These are phyloP conservation scores for Anaspis maculata DNA, from an alignment of 2,888 invertebrate genomes.

Conservation along the genomic window DNA sequence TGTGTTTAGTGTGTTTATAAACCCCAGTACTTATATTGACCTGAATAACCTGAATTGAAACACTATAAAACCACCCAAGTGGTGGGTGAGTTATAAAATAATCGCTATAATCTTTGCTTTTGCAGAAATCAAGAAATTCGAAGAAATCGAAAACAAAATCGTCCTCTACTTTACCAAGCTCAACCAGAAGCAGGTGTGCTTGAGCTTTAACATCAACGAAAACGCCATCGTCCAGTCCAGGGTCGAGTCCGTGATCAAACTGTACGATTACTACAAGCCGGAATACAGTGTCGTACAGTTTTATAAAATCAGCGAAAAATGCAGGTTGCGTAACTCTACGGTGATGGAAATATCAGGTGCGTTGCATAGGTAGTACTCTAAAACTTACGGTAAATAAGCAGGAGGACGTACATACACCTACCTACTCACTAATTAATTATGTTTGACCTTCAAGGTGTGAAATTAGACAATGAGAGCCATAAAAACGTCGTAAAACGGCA, in stretches of 20 bases:
- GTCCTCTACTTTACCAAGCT: constrained; percentile 48
- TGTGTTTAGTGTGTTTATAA: too few species aligned
- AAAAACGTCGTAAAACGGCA: too few species aligned
- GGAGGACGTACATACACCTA: too few species aligned
- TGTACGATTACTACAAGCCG: constrained; percentile 60
- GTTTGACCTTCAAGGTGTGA: too few species aligned
- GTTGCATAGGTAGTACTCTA: not conserved
- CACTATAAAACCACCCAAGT: too few species aligned
- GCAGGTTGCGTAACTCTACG: constrained; percentile 12
- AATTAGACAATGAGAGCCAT: too few species aligned
- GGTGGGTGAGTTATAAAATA: not conserved
- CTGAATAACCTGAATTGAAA: too few species aligned
- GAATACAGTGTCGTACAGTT: constrained; percentile 34
- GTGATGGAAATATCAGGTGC: constrained; percentile 16
- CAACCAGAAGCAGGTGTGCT: constrained; percentile 41
- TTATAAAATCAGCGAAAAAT: constrained; percentile 23
- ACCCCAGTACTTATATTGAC: too few species aligned
- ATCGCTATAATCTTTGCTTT: constrained; percentile 8
- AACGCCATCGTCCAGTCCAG: constrained; percentile 42
- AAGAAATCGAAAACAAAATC: constrained; percentile 44
- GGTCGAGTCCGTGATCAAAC: constrained; percentile 47
- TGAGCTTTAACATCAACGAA: constrained; percentile 44
- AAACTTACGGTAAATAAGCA: not conserved
- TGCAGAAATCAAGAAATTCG: constrained; percentile 47
- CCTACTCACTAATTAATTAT: too few species aligned